Base-by-base conservation (phyloP, 2,888 invertebrate species). In the Girardia tigrina region DNA sequence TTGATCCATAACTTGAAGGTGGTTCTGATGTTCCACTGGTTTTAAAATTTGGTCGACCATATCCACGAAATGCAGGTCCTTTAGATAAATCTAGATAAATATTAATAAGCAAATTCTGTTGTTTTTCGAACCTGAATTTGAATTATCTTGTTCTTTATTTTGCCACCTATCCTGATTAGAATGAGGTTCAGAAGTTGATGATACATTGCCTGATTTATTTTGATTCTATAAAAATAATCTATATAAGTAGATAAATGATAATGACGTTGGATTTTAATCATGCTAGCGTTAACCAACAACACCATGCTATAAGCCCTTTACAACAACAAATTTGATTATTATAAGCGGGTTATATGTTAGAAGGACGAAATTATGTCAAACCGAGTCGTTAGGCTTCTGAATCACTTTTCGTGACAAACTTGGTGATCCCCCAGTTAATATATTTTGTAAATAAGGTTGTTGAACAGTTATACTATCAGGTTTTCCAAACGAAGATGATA, bases 401-500 rank as follows among this genome's bases (percentile, higher is more conserved):
- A 56, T 56, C 4, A 56, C 56, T 56, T 56, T 56, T 56, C 56
- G 56, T 20, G 56, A 56, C 23, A 56, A 56, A 4, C 56, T 23
- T 20, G 56, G 56, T 56, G 56, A 56, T 6, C 56, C 56, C n/a
- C 56, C 56, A n/a, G 56, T 56, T 56, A 56, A 8, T 20, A 56
- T 56, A 56, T 56, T 56, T 56, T 56, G 56, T 16, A 56, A 56
- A 56, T 56, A 56, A 20, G 56, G 56, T n/a, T 56, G 56, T 16
- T 56, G 56, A 56, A 56, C 56, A 56, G 56, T 56, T 6, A 56
- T 56, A 56, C 56, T 56, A 23, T 56, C 56, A 6, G 56, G 23
- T n/a, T 56, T 56, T 56, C 56, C 56, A 56, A 56, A 56, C 23
- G 56, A n/a, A 20, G 56, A 56, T 56, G 56, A 56, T 20, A 56